Base-by-base conservation (phyloP, 2,113 vertebrate species). In the Corythoichthys intestinalis region DNA sequence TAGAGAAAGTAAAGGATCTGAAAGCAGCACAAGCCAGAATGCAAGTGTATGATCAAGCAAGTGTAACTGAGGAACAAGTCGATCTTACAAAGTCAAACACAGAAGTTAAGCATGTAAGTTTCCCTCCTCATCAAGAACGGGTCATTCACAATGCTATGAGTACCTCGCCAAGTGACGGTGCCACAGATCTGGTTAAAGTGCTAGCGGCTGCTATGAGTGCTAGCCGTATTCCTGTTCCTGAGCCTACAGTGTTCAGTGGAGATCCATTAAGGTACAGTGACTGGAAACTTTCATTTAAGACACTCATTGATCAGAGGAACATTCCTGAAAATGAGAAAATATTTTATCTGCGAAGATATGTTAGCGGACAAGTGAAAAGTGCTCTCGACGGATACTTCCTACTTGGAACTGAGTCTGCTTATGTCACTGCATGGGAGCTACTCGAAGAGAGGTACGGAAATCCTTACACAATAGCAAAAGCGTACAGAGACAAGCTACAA, bases 401-500 rank as follows among this genome's bases (percentile, higher is more conserved):
- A 38, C 69, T 61, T 17, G 64, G 67, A 64, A 74, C 59, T 9
- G 46, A 70, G 54, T 71, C 56, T 34, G 66, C 66, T 1, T 73
- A 66, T 73, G 54, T 28, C 70, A 49, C 66, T 35, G 56, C 81
- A 69, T 77, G 74, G 69, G 47, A 80, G 3, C 39, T 78, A 20
- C 28, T 52, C 28, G 50, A 71, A 8, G 65, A 75, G 34, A 70
- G 61, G 67, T 70, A 71, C 35, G 62, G 63, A 35, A 79, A 69
- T 2, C 17, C 63, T 66, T 82, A 79, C 7, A 70, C 48, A 13
- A 67, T 79, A 65, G 74, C 46, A 4, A 47, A 47, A 12, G 46
- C 4, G 3, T 47, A 71, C 14, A 79, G 78, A 79, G 72, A 80
- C 9, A 77, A 81, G 20, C 58, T 84, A 10, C 57, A 75, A 34